Evolutionary conservation across 2,113 vertebrate species (phyloP).

Genomic region (Manacus vitellinus): DNA sequence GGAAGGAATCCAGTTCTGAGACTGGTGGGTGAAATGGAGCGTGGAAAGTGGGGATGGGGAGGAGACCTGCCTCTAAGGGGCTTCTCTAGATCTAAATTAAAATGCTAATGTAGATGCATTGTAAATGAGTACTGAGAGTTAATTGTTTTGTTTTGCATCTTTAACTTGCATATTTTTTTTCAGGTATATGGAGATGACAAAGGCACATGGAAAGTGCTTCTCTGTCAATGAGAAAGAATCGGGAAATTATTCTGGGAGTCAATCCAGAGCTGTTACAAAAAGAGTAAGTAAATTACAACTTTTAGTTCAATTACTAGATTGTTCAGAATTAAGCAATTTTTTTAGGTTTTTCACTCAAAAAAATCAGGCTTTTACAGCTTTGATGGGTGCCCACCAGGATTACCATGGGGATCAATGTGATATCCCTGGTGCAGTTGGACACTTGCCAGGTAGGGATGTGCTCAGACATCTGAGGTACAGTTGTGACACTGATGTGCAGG

Average conservation of each 20-base stretch:
- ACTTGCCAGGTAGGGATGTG: neutral
- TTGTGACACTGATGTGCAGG: neutral
- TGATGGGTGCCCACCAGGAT: neutral
- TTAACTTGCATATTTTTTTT: neutral
- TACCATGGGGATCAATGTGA: neutral
- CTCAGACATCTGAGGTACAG: neutral
- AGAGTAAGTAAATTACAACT: neutral
- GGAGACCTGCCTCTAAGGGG: neutral
- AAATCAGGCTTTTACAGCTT: accelerated
- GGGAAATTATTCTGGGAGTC: neutral
- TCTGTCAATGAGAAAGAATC: constrained; percentile 39
- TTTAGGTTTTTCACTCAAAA: neutral
- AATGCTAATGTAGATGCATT: neutral
- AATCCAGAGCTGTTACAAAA: neutral
- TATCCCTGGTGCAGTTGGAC: neutral
- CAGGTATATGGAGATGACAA: constrained; percentile 52
- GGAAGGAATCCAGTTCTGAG: neutral
- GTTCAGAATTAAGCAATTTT: neutral
- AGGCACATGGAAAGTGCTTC: neutral
- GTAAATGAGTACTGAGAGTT: neutral
- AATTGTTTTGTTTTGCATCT: neutral
- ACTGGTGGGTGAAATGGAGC: neutral
- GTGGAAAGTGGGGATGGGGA: neutral
- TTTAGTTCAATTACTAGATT: neutral
- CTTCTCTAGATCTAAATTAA: neutral